Base-by-base conservation (phyloP, 2,797 vertebrate species). In the Echeneis naucrates region DNA sequence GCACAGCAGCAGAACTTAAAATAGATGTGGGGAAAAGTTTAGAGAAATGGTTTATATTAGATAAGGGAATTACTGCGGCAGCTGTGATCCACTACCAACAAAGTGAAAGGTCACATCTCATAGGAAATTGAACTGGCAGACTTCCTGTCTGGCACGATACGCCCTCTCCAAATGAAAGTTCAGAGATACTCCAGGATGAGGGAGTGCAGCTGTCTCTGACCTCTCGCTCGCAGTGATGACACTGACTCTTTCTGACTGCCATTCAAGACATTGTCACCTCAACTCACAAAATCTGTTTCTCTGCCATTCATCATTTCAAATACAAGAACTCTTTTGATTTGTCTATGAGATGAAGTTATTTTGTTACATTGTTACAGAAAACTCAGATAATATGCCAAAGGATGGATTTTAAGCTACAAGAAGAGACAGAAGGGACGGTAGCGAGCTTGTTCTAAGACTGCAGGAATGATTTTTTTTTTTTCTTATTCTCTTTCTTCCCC, bases 81-180 rank as follows among this genome's bases (percentile, higher is more conserved):
- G 82, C 83, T 77, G 63, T 45, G 44, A 60, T 76, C 78, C 44
- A 55, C 65, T 68, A 27, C 73, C 60, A 59, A 68, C 16, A 14
- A 68, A 77, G 73, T 17, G 63, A 86, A 90, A 91, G 86, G 87
- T 87, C 77, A 68, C 32, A 53, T 81, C 86, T 78, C 77, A 38
- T 87, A 88, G 87, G 89, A 92, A 90, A 93, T 92, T 87, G 84
- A 76, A 84, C 64, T 66, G 61, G 66, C 87, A 85, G 81, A 80
- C 67, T 86, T 91, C 84, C 80, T 87, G 84, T 86, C 85, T 87
- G 75, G 50, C 58, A 81, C 40, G 17, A 57, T 24, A 5, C 64
- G 67, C 75, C 56, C 51, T 53, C 60, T 48, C 68, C 62, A 83
- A 80, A 91, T 87, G 82, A 86, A 87, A 91, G 88, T 87, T 88